Evolutionary conservation across 1,140 invertebrate species (phyloP), one percentile per base, ranked within the genome.

Genomic region (Zaprionus taronus): DNA sequence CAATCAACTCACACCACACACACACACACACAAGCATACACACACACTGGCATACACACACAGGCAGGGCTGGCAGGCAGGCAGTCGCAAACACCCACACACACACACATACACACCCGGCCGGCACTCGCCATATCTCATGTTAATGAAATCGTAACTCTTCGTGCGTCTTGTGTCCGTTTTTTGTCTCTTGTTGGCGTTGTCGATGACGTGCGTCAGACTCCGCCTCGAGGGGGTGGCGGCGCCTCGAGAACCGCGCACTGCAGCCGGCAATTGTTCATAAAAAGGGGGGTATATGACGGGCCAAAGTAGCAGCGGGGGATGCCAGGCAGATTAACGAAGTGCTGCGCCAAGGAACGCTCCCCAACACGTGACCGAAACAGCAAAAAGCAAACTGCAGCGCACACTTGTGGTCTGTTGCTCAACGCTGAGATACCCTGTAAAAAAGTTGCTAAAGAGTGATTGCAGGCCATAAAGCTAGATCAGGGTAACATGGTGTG

Each of bases 61-160:
- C n/a, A n/a, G n/a, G n/a, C n/a, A n/a, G n/a, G n/a, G n/a, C n/a
- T n/a, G 22, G 34, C 34, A 31, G 9, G 5, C 26, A 31, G 28
- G 28, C 28, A 31, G 28, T 31, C 28, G 6, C 28, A 28, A 22
- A 57, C 55, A 22, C 28, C 57, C 36, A 53, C 41, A 12, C 36
- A 26, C 14, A 47, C 49, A 20, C n/a, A n/a, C n/a, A n/a, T 17
- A 51, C 66, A 53, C 66, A 26, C 44, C 12, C 58, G 28, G 47
- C 36, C 14, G 41, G 75, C 81, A 89, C 79, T 89, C 74, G 85
- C 85, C 86, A 90, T 90, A 90, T 90, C 86, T 90, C 86, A 90
- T 90, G 82, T 90, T 90, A 90, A 90, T 90, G 85, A 90, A 90
- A 90, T 90, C 85, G 85, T 90, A 90, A 90, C 85, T 91, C 86